phyloP scores from a whole-genome alignment of 2,113 vertebrate species.

The Martes martes region DNA sequence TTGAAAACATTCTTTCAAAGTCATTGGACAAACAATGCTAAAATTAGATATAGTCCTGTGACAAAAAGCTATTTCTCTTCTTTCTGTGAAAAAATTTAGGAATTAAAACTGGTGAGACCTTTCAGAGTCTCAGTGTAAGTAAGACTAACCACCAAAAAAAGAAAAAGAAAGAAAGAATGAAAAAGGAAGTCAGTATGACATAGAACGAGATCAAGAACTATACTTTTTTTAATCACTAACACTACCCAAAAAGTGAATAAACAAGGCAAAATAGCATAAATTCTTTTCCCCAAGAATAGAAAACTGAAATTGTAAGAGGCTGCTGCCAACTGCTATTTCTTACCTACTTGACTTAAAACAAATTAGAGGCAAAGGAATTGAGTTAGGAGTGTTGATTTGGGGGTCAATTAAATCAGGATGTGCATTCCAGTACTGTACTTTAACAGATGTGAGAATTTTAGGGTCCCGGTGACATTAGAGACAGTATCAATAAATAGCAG shows the following conservation, averaged over 20 bases:
- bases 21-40: constrained; percentile 64
- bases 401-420: neutral
- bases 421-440: neutral
- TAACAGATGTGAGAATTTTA: neutral
- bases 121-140: neutral
- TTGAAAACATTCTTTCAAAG: constrained; percentile 64
- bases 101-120: constrained; percentile 1
- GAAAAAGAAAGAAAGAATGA: neutral
- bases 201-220: neutral
- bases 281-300: neutral
- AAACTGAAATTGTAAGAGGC: neutral
- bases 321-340: neutral
- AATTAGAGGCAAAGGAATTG: neutral
- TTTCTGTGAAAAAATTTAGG: constrained; percentile 37
- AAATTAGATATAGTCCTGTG: constrained; percentile 58
- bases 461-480: neutral
- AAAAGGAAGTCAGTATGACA: neutral
- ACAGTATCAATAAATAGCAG: neutral
- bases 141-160: neutral
- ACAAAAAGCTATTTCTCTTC: constrained; percentile 39
- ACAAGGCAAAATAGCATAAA: neutral
- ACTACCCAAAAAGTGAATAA: neutral
- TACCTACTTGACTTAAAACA: neutral
- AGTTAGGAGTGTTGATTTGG: neutral
- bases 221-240: neutral